Evolutionary conservation across 1,140 invertebrate species (phyloP).

Genomic region (Cheumatopsyche charites): DNA sequence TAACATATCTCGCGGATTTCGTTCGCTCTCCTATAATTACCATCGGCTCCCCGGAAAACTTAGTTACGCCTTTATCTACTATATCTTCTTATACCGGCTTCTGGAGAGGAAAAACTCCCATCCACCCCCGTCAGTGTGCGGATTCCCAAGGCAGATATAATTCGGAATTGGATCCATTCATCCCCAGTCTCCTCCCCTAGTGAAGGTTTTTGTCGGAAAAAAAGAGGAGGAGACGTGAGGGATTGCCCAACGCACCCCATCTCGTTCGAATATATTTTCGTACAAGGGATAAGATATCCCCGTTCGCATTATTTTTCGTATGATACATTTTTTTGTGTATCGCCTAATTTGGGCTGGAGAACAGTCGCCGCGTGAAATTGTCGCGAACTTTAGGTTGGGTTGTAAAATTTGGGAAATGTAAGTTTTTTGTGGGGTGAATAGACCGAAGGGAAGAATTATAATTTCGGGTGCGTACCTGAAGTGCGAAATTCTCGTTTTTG

Average conservation of each 20-base stretch:
- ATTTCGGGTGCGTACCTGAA: not conserved
- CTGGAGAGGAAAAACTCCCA: conserved; percentile 37
- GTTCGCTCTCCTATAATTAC: conserved; percentile 46
- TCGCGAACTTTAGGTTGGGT: conserved; percentile 13
- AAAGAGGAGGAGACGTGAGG: conserved; percentile 39
- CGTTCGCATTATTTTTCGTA: conserved; percentile 43
- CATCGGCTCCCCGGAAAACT: conserved; percentile 39
- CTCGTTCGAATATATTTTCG: not conserved
- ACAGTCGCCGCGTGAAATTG: conserved; percentile 24
- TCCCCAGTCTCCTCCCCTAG: conserved; percentile 49
- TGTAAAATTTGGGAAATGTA: not conserved
- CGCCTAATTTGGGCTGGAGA: conserved; percentile 43
- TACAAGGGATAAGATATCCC: not conserved
- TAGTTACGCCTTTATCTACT: conserved; percentile 47
- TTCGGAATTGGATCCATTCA: conserved; percentile 66
- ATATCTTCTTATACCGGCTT: conserved; percentile 42
- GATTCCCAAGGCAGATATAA: conserved; percentile 65
- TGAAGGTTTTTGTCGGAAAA: conserved; percentile 45
- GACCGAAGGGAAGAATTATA: conserved; percentile 20
- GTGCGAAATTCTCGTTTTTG: not conserved
- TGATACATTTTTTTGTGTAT: conserved; percentile 39
- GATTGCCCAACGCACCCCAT: conserved; percentile 26
- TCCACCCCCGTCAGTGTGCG: conserved; percentile 47
- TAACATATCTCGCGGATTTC: conserved; percentile 29
- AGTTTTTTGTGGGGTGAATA: not conserved